Percentiles rank a stretch among this genome's conserved stretches.
These are phyloP conservation scores for Ochropleura plecta DNA, from an alignment of 2,888 invertebrate genomes.

Conservation along the genomic window DNA sequence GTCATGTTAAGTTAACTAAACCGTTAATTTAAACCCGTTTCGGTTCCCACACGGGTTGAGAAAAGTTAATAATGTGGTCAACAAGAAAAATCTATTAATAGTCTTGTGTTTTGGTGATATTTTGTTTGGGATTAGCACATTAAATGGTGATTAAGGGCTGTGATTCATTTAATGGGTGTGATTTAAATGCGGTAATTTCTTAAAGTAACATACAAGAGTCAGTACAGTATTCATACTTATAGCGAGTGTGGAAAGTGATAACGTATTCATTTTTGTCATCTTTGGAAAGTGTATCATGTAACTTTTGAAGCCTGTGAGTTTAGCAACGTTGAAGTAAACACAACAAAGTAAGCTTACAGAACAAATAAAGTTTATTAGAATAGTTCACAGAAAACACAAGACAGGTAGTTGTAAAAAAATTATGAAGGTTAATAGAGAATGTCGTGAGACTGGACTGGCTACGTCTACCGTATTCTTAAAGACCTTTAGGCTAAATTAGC, in stretches of 20 bases:
- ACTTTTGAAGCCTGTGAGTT: no score
- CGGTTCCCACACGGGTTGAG: conserved; percentile 63
- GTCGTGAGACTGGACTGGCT: no score
- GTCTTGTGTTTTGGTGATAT: conserved; percentile 40
- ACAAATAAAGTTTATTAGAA: no score
- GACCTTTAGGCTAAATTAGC: no score
- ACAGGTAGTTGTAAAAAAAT: no score
- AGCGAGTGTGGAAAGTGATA: not conserved
- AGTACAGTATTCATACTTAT: not conserved
- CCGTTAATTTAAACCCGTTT: conserved; percentile 68
- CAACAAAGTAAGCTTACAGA: no score
- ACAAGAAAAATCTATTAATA: conserved; percentile 57
- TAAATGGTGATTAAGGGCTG: conserved; percentile 38
- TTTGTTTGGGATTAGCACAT: conserved; percentile 21
- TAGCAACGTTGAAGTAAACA: no score
- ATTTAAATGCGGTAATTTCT: conserved; percentile 30
- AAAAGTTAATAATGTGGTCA: conserved; percentile 60
- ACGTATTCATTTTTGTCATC: not conserved
- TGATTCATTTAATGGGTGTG: conserved; percentile 21
- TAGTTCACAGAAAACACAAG: no score
- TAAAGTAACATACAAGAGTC: not conserved
- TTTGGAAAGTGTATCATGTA: not conserved
- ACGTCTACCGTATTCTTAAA: no score
- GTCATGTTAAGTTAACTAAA: conserved; percentile 61
- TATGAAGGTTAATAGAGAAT: no score